Evolutionary conservation across 2,888 invertebrate species (phyloP), one percentile per base, ranked within the genome.

Genomic region (Pherbina coryleti): DNA sequence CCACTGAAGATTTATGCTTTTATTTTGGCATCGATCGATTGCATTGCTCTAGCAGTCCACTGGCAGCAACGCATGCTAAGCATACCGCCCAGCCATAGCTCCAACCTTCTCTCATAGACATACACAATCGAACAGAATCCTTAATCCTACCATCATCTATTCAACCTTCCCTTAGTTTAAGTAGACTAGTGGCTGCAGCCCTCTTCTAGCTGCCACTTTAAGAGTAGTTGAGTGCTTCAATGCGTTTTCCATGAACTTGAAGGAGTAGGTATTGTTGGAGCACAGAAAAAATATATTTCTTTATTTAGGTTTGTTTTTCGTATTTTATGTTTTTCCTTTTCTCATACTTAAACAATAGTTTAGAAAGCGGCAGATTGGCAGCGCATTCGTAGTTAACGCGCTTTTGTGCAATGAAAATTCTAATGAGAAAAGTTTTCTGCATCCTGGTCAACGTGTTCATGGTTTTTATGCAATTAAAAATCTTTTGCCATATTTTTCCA

Each of bases 381-480:
- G 19, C 19, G 22, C 64, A 31, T 55, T 55, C 8, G 55, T 55
- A 22, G 57, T 34, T 14, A 28, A 19, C 5, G 67, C 75, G 19
- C 17, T 53, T 25, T 37, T 66, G 8, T 64, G 55, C 51, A 66
- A 75, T 75, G 53, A 75, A 75, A 75, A 75, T 67, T 75, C 66
- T 66, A 75, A 75, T 75, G 75, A 75, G 75, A 67, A 75, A 75
- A 75, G 66, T 75, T 75, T 67, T 53, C 34, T 66, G 55, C 72
- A 34, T 53, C 17, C 53, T 73, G 22, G 34, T 37, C 34, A 22
- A 57, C 72, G 67, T 67, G 31, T 71, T 55, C 55, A 34, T 55
- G 53, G 51, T 55, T 53, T 31, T 11, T 28, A 31, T 71, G 53
- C 55, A 71, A 71, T 71, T 55, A 55, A 71, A 55, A 55, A 19